Evolutionary conservation across 2,113 vertebrate genomes (phyloP).

Genomic region (Cygnus atratus): DNA sequence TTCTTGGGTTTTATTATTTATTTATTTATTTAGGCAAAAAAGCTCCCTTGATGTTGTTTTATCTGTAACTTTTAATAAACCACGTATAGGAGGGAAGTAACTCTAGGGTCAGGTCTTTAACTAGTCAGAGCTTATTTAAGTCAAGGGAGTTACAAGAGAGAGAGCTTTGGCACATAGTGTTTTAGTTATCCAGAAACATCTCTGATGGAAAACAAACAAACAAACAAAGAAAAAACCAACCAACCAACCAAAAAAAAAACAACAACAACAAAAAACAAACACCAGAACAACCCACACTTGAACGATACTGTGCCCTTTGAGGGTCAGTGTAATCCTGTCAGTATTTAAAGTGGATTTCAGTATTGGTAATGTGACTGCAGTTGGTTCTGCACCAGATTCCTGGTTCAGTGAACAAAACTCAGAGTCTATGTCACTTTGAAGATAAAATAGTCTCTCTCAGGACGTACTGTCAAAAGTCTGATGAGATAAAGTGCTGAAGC

Average conservation of each 20-base stretch:
- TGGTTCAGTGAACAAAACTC: conserved; percentile 67
- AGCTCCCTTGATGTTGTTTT: not conserved
- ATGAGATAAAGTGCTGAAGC: conserved; percentile 44
- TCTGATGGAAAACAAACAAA: conserved; percentile 9
- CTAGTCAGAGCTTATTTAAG: not conserved
- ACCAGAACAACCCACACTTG: not conserved
- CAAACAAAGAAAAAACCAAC: not conserved
- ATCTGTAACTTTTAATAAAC: not conserved
- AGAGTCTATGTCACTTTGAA: conserved; percentile 69
- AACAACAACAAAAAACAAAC: not conserved
- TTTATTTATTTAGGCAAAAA: not conserved
- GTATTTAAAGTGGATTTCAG: conserved; percentile 45
- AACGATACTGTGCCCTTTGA: conserved; percentile 40
- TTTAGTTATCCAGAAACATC: conserved; percentile 18
- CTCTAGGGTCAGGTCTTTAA: not conserved
- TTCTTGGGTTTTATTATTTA: not conserved
- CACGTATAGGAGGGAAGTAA: not conserved
- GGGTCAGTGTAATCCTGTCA: conserved; percentile 40
- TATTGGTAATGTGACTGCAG: conserved; percentile 19
- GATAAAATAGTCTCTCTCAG: conserved; percentile 68
- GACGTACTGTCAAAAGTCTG: conserved; percentile 64
- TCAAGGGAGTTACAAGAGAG: not conserved
- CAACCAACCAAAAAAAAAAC: not conserved
- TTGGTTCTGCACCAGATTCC: conserved; percentile 9
- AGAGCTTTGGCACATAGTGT: not conserved